Evolutionary conservation across 2,113 vertebrate genomes (phyloP), one percentile per base, ranked within the genome.

Genomic region (Hoplias malabaricus): DNA sequence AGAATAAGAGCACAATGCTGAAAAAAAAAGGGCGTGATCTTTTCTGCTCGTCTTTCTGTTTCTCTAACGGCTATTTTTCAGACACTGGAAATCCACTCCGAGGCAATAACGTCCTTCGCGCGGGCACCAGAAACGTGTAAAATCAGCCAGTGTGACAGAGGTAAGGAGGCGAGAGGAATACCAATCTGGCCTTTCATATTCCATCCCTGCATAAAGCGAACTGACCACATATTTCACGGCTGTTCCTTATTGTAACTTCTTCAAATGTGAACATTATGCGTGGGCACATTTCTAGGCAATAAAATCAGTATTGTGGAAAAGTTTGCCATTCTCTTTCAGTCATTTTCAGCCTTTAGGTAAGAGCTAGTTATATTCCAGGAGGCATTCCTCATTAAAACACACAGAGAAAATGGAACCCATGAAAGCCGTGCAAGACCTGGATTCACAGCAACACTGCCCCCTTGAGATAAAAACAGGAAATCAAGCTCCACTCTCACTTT

Each of bases 151-250:
- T 83, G 85, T 83, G 88, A 86, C 82, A 59, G 80, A 69, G 75
- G 61, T 71, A 61, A 77, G 81, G 77, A 62, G 79, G 77, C 46
- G 78, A 46, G 54, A 80, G 81, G 87, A 89, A 88, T 89, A 83
- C 87, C 82, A 84, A 90, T 87, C 54, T 63, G 68, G 82, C 84
- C 82, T 88, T 90, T 88, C 78, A 46, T 72, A 88, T 77, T 82
- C 84, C 5, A 34, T 65, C 56, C 31, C 5, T 72, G 14, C 34
- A 29, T n/a, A 16, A 29, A 40, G 43, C 50, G 21, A 29, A 21
- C 33, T 31, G 59, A 62, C 19, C 29, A 29, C 34, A 19, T 57
- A 29, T 10, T 1, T 31, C 27, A 10, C 6, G 14, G 19, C 31
- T 62, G 5, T 12, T 61, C 23, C 38, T 61, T 46, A 73, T 43